Base-by-base conservation (phyloP, 2,888 invertebrate genomes). In the Chydorus sphaericus region DNA sequence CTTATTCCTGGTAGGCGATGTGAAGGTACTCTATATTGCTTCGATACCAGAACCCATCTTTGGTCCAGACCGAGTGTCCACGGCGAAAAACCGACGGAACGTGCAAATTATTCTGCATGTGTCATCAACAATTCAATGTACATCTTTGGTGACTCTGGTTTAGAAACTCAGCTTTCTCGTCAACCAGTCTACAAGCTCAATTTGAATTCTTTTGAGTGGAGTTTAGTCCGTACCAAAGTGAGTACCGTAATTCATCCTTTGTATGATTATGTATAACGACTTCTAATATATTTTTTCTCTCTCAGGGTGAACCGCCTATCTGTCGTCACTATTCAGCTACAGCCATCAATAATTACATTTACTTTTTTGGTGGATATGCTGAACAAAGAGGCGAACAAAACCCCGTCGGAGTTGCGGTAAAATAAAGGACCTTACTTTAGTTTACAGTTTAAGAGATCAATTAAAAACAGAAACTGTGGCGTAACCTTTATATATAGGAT, bases 31-130 rank as follows among this genome's bases (percentile, higher is more conserved):
- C 73, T 94, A 0, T 89, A 82, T 65, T 81, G 84, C 65, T 93
- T 87, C 67, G 81, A 92, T 69, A 82, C 85, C 10, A 68, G 77
- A 77, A 61, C 74, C 55, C 71, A 79, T 33, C 74, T 75, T 63
- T 87, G 86, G 85, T 77, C 75, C 18, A 75, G 76, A 2, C 83
- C 82, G 10, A 60, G 68, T 44, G 81, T 82, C 0, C 71, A 73
- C 2, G 91, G 91, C 0, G 72, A 72, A 50, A 71, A 81, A 29
- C 93, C 93, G 0, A 80, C 81, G 57, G 84, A 88, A 0, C 77
- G 91, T 63, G 93, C 94, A 71, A 93, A 93, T 0, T 93, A 94
- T 68, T 83, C 90, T 1, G 90, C 92, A 1, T 88, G 88, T 67
- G 73, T 88, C 1, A 82, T 86, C 62, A 75, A 76, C 56, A 77